Percentiles rank a stretch among this genome's conserved stretches.
These are phyloP conservation scores for Pteronura brasiliensis DNA, from an alignment of 2,113 vertebrate species.

Conservation along the genomic window DNA sequence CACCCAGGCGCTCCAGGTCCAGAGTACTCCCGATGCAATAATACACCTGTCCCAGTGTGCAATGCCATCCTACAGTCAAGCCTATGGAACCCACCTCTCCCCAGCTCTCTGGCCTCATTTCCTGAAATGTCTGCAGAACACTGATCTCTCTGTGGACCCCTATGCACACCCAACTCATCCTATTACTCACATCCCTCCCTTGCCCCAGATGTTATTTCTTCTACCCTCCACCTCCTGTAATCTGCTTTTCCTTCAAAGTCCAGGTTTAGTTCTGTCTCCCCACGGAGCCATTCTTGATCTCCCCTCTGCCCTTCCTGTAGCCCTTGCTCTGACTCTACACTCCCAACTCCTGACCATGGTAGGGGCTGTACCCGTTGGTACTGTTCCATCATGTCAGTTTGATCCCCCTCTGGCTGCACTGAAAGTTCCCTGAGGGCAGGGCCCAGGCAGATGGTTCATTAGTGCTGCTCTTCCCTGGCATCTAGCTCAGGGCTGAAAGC, in stretches of 20 bases:
- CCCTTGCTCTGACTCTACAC: background rate
- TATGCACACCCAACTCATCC: background rate
- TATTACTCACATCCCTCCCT: background rate
- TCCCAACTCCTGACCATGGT: background rate
- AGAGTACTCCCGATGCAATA: accelerated
- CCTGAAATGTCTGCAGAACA: background rate
- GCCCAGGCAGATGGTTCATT: background rate
- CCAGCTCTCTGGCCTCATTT: background rate
- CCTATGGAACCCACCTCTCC: accelerated
- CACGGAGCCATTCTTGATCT: background rate
- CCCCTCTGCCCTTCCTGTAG: too few relatives aligned
- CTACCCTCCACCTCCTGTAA: background rate
- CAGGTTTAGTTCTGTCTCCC: background rate
- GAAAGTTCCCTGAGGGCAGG: background rate
- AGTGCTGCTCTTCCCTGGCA: too few relatives aligned
- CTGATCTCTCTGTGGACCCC: background rate
- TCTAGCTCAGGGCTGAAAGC: background rate
- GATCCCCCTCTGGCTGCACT: background rate
- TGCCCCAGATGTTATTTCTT: background rate
- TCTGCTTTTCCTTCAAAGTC: background rate
- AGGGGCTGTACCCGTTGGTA: background rate
- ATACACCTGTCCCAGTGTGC: accelerated
- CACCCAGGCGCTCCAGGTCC: background rate
- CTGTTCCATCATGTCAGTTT: background rate
- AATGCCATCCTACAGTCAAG: background rate